Evolutionary conservation across 2,888 invertebrate species (phyloP).

Genomic region (Prosapia bicincta): DNA sequence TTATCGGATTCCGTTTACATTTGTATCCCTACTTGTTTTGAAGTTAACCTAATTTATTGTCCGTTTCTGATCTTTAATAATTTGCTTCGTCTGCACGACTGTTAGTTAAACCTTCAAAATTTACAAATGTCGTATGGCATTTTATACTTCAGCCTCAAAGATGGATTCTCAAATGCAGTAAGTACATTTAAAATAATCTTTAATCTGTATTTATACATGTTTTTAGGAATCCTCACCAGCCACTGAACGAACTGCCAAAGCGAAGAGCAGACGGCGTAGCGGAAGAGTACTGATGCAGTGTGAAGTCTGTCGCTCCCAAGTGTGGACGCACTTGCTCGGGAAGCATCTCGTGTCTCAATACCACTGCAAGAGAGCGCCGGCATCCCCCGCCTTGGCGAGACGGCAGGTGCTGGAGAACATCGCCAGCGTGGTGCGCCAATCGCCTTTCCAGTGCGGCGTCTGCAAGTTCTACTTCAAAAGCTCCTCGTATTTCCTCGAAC

Average conservation of each 20-base stretch:
- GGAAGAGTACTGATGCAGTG: constrained; percentile 59
- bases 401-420: constrained; percentile 73
- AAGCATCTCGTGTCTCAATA: constrained; percentile 84
- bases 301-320: constrained; percentile 67
- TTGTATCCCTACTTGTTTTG: too few relatives aligned
- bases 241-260: not conserved
- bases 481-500: constrained; percentile 63
- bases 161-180: too few relatives aligned
- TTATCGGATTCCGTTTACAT: too few relatives aligned
- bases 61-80: too few relatives aligned
- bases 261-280: constrained; percentile 30
- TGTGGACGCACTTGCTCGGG: constrained; percentile 66
- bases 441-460: constrained; percentile 80
- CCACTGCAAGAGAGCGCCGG: constrained; percentile 71
- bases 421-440: constrained; percentile 70
- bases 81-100: too few relatives aligned
- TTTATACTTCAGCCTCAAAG: too few relatives aligned
- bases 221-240: not conserved
- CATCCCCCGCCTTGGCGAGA: constrained; percentile 54
- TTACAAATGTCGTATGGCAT: too few relatives aligned
- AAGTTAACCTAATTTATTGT: too few relatives aligned
- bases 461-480: constrained; percentile 85
- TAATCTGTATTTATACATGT: not conserved
- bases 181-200: too few relatives aligned
- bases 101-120: too few relatives aligned